phyloP scores from a whole-genome alignment of 2,113 vertebrate genomes.

The Lepus americanus region DNA sequence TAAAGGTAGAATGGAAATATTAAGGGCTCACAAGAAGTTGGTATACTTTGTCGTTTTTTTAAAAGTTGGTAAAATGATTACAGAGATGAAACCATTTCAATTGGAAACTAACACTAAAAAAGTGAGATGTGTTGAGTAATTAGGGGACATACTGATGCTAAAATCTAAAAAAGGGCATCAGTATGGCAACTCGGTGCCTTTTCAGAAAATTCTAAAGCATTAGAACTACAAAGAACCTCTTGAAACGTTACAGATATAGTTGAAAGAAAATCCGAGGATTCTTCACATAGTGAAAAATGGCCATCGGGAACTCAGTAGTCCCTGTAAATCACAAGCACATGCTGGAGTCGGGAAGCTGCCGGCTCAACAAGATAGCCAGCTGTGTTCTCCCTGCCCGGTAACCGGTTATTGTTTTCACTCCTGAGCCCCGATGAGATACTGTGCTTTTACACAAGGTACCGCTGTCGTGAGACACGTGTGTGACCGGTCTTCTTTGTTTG shows the following conservation, averaged over 20 bases:
- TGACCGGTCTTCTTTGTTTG: slow-evolving; percentile 76
- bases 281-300: background rate
- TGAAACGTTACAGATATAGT: slow-evolving; percentile 41
- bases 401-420: background rate
- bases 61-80: slow-evolving; percentile 8
- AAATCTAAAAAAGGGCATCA: background rate
- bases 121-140: background rate
- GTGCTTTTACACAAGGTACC: background rate
- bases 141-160: background rate
- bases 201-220: slow-evolving; percentile 13
- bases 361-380: background rate
- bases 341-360: background rate
- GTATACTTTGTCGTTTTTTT: background rate
- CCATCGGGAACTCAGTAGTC: background rate
- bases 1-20: background rate
- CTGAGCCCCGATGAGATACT: background rate
- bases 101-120: slow-evolving; percentile 21
- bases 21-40: background rate
- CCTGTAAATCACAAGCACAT: background rate
- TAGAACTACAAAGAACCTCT: background rate
- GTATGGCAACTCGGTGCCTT: background rate
- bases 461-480: background rate
- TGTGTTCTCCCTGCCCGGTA: background rate
- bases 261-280: slow-evolving; percentile 45
- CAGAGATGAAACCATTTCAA: background rate